A percentile compares a stretch with the other conserved stretches of the same genome.
Evolutionary conservation across 1,140 invertebrate genomes (phyloP).

Genomic region (Drosophila pachea): DNA sequence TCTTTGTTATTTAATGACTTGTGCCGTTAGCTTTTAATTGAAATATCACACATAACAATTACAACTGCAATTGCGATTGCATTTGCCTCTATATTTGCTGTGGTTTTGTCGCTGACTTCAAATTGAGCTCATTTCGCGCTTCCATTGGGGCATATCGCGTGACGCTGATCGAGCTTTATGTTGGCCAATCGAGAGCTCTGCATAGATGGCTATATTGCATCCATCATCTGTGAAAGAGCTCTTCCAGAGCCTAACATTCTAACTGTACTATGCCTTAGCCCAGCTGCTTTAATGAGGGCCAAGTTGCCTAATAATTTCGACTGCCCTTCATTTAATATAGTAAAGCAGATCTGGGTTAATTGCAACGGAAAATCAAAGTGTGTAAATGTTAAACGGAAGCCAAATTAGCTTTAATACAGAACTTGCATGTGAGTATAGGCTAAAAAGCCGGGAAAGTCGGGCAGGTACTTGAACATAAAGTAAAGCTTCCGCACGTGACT

Average conservation of each 20-base stretch:
- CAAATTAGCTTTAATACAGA: slow-evolving; percentile 52
- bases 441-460: slow-evolving; percentile 13
- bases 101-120: slow-evolving; percentile 6
- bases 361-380: slow-evolving; percentile 47
- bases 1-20: slow-evolving; percentile 70
- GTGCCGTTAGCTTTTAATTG: slow-evolving; percentile 70
- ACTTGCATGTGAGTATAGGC: slow-evolving; percentile 55
- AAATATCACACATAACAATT: slow-evolving; percentile 69
- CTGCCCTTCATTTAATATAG: neutral
- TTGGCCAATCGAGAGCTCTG: neutral
- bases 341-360: slow-evolving; percentile 48
- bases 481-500: slow-evolving; percentile 73
- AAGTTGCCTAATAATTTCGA: neutral
- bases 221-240: no score
- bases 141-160: slow-evolving; percentile 2
- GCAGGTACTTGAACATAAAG: slow-evolving; percentile 33
- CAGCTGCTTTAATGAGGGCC: slow-evolving; percentile 6
- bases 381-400: slow-evolving; percentile 64
- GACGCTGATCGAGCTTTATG: slow-evolving; percentile 9
- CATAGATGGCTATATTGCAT: no score
- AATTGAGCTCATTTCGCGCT: slow-evolving; percentile 2
- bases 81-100: slow-evolving; percentile 23
- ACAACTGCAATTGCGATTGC: slow-evolving; percentile 19
- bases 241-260: neutral
- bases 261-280: neutral